Evolutionary conservation across 2,113 vertebrate species (phyloP).

Genomic region (Camelus bactrianus): DNA sequence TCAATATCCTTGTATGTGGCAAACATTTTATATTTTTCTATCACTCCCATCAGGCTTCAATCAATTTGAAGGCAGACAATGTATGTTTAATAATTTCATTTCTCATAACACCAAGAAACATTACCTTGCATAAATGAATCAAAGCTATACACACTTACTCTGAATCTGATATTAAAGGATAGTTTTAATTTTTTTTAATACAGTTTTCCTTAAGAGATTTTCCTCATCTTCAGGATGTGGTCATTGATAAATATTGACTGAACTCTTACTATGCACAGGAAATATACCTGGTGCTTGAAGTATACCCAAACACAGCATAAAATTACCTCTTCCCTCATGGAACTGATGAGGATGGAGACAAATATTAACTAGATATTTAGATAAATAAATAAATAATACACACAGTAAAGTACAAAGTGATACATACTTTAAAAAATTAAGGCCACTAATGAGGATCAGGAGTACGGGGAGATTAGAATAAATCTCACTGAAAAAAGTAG

Average conservation of each 20-base stretch:
- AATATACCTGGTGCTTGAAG: neutral
- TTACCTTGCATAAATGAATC: neutral
- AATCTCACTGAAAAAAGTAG: neutral
- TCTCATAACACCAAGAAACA: neutral
- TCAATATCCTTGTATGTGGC: neutral
- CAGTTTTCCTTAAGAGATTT: neutral
- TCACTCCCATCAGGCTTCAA: neutral
- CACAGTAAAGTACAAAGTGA: neutral
- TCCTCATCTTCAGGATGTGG: neutral
- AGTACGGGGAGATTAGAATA: neutral
- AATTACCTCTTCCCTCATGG: neutral
- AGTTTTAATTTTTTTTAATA: no score
- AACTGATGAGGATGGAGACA: neutral
- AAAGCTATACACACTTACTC: neutral
- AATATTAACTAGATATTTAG: neutral
- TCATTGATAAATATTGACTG: neutral
- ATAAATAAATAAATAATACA: neutral
- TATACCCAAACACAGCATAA: neutral
- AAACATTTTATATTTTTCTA: neutral
- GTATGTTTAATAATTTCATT: neutral
- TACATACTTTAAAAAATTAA: neutral
- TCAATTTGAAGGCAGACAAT: neutral
- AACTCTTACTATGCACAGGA: neutral
- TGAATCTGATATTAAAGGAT: neutral
- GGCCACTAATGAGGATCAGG: neutral